A percentile compares a stretch with the other conserved stretches of the same genome.
These are phyloP conservation scores for Calameuta filiformis DNA, from an alignment of 2,888 invertebrate genomes.

Conservation along the genomic window DNA sequence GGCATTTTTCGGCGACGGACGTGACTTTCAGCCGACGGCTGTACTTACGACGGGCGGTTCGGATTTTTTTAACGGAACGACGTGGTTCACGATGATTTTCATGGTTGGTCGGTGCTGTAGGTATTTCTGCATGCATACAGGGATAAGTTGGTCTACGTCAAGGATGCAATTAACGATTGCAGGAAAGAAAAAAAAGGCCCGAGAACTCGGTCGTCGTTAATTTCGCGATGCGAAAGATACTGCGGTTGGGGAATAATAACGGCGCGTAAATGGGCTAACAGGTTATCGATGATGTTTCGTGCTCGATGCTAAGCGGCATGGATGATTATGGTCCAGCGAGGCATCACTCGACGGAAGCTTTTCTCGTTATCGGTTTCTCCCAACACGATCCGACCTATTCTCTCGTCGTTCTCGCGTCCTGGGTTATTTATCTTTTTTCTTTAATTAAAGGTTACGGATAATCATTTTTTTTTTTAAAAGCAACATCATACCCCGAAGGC, in stretches of 20 bases:
- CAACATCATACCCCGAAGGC: too few species aligned
- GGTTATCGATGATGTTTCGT: background rate
- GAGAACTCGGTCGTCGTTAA: background rate
- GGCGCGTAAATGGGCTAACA: background rate
- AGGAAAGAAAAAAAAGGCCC: background rate
- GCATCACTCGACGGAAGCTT: background rate
- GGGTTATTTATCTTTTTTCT: too few species aligned
- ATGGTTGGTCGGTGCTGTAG: too few species aligned
- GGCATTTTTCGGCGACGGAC: slow-evolving; percentile 34
- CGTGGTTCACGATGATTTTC: too few species aligned
- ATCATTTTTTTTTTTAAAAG: too few species aligned
- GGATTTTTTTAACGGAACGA: too few species aligned
- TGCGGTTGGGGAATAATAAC: background rate
- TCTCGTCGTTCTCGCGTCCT: background rate
- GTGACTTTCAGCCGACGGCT: background rate
- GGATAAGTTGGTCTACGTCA: background rate
- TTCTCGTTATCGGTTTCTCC: background rate
- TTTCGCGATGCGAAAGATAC: background rate
- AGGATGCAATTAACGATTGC: background rate
- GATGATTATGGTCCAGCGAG: background rate
- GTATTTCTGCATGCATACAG: background rate
- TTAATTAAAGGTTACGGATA: too few species aligned
- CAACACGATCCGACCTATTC: too few species aligned
- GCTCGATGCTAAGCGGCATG: background rate
- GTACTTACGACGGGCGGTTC: too few species aligned